Conservation (phyloP, 2,797 vertebrate genomes). For the Spinus pinus region DNA sequence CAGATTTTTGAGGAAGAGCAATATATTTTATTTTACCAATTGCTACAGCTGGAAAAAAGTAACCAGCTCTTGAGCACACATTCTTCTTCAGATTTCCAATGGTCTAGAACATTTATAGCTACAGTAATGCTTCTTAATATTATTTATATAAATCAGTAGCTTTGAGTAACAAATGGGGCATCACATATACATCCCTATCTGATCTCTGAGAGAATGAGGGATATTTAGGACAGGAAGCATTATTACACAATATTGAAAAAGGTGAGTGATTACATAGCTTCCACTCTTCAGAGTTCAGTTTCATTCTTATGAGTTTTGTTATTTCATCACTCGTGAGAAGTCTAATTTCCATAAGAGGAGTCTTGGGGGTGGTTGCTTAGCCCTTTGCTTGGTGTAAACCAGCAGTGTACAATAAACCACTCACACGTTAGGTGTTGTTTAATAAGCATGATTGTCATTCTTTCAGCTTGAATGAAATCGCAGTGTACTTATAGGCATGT, state of each 20-base stretch:
- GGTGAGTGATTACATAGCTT: neutral
- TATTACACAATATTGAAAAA: neutral
- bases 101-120: neutral
- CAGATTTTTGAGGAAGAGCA: neutral
- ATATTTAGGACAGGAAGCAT: neutral
- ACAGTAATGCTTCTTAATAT: neutral
- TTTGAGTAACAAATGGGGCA: neutral
- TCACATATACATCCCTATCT: neutral
- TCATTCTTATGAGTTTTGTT: rapidly evolving
- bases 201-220: neutral
- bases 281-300: neutral
- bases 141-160: neutral
- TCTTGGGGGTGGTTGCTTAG: neutral
- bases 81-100: neutral
- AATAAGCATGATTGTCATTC: neutral
- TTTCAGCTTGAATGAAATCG: neutral
- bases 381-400: neutral
- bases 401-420: neutral
- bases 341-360: neutral
- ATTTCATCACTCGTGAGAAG: neutral
- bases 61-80: rapidly evolving
- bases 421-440: neutral
- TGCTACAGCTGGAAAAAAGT: neutral
- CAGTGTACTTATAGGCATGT: neutral
- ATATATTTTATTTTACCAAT: neutral